phyloP scores from a whole-genome alignment of 2,888 invertebrate species.

The Lithophane leautieri region DNA sequence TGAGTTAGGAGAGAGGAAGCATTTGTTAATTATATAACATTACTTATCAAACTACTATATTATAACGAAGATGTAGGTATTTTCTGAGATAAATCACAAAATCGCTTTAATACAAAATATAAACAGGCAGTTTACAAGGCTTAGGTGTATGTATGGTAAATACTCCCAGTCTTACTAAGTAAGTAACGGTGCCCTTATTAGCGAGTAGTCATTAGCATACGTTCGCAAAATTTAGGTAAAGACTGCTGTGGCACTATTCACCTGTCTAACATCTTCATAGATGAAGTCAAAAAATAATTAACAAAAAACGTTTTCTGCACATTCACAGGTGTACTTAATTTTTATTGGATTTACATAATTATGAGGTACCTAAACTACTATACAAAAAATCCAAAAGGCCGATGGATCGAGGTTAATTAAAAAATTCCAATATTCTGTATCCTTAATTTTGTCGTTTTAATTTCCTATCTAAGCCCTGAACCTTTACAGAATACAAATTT shows the following conservation, averaged over 20 bases:
- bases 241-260: neutral
- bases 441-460: conserved; percentile 22
- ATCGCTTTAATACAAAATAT: too few relatives aligned
- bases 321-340: too few relatives aligned
- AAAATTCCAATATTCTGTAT: conserved; percentile 7
- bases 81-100: too few relatives aligned
- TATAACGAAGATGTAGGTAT: too few relatives aligned
- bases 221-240: conserved; percentile 12
- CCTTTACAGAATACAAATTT: conserved; percentile 15
- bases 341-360: too few relatives aligned
- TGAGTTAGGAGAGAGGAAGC: too few relatives aligned
- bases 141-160: neutral
- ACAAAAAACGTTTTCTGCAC: too few relatives aligned
- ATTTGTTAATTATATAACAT: too few relatives aligned
- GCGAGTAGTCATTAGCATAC: conserved; percentile 15
- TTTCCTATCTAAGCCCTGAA: conserved; percentile 15
- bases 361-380: too few relatives aligned
- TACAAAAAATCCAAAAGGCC: neutral
- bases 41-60: too few relatives aligned
- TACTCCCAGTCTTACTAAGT: conserved; percentile 26
- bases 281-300: neutral
- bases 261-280: neutral
- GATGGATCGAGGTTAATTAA: neutral
- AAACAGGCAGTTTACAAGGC: too few relatives aligned
- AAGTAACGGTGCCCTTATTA: conserved; percentile 29